A percentile compares a stretch with the other conserved stretches of the same genome.
Evolutionary conservation across 2,113 vertebrate genomes (phyloP).

Genomic region (Heterotis niloticus): DNA sequence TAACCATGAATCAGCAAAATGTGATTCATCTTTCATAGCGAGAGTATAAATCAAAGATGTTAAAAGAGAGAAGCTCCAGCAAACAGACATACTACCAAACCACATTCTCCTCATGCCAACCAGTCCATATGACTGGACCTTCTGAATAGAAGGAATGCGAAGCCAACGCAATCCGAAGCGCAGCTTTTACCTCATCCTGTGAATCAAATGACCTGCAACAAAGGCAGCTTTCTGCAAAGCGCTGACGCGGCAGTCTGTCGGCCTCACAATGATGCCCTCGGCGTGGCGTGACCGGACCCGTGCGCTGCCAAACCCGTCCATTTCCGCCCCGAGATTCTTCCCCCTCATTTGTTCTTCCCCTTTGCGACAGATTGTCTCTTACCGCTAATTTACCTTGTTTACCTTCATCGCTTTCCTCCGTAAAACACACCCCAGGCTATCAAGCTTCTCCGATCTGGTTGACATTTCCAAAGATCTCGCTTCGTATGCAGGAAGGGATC

Average conservation of each 20-base stretch:
- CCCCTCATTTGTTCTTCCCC: constrained; percentile 28
- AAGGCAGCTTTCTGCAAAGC: constrained; percentile 53
- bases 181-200: constrained; percentile 16
- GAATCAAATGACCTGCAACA: constrained; percentile 39
- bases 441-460: neutral
- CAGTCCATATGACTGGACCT: neutral
- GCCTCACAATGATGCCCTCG: constrained; percentile 45
- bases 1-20: no score
- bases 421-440: constrained; percentile 38
- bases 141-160: neutral
- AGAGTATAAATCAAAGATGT: no score
- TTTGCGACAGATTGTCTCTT: constrained; percentile 25
- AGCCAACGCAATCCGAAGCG: neutral
- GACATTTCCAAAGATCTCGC: constrained; percentile 8
- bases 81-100: neutral
- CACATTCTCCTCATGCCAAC: neutral
- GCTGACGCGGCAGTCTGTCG: constrained; percentile 44
- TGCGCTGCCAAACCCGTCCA: constrained; percentile 42
- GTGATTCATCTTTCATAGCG: no score
- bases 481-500: constrained; percentile 6
- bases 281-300: constrained; percentile 49
- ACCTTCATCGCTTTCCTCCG: constrained; percentile 41
- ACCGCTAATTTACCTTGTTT: constrained; percentile 43
- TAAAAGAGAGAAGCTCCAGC: neutral
- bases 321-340: constrained; percentile 43